Evolutionary conservation across 2,113 vertebrate genomes (phyloP).

Genomic region (Eulemur rufifrons): DNA sequence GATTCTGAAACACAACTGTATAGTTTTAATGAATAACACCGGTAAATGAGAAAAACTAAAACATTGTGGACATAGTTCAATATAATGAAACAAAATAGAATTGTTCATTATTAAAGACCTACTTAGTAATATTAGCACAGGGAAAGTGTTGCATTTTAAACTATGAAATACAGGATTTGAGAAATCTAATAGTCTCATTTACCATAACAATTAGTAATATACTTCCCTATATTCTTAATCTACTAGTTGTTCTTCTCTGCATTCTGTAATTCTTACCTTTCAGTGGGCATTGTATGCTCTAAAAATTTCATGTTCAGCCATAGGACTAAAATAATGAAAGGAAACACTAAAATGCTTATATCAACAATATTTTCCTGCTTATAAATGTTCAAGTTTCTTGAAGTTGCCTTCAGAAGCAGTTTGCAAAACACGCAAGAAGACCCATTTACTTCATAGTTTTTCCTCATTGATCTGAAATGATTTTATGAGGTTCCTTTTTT

Average conservation of each 20-base stretch:
- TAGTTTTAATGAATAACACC: not conserved
- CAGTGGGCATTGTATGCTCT: not conserved
- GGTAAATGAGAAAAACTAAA: not conserved
- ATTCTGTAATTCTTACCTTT: not conserved
- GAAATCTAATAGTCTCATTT: not conserved
- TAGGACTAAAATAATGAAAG: slow-evolving; percentile 5
- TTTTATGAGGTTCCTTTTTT: slow-evolving; percentile 15
- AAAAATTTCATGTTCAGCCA: not conserved
- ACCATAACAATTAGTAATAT: not conserved
- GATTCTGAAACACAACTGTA: not conserved
- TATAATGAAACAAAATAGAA: not conserved
- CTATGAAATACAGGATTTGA: not conserved
- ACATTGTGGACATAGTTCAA: not conserved
- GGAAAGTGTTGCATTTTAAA: not conserved
- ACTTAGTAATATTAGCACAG: not conserved
- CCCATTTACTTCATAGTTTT: not conserved
- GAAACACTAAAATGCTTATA: slow-evolving; percentile 24
- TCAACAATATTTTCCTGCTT: slow-evolving; percentile 13
- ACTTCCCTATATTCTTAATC: not conserved
- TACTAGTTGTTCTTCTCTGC: not conserved
- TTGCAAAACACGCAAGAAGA: not conserved
- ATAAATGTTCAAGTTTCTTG: not conserved
- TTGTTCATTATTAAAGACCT: not conserved
- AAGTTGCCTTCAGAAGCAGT: not conserved
- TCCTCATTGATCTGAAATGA: not conserved